phyloP scores from a whole-genome alignment of 2,113 vertebrate genomes.

The Atlantisia rogersi region DNA sequence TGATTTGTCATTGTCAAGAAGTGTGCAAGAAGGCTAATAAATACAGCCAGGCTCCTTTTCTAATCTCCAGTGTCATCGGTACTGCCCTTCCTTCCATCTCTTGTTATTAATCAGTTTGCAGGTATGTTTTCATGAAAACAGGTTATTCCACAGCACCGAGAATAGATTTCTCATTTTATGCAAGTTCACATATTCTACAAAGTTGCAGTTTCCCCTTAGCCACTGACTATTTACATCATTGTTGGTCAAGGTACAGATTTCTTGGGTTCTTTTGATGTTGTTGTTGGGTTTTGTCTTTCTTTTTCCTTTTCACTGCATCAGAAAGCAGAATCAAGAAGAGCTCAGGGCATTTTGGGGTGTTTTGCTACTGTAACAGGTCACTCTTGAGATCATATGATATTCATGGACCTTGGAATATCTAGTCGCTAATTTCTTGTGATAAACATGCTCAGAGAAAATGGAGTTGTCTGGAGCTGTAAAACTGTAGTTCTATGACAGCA shows the following conservation, averaged over 20 bases:
- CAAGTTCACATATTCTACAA: neutral
- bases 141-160: neutral
- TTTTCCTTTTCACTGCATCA: neutral
- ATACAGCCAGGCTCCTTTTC: neutral
- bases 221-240: neutral
- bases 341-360: neutral
- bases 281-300: too few species aligned
- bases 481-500: neutral
- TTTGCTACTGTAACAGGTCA: neutral
- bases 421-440: neutral
- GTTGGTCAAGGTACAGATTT: neutral
- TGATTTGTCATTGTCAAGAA: constrained; percentile 28
- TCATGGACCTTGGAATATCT: neutral
- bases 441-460: neutral
- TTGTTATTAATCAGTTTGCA: neutral
- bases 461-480: neutral
- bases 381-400: neutral
- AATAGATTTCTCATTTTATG: neutral
- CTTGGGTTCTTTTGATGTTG: neutral
- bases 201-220: neutral
- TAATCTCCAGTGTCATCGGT: neutral
- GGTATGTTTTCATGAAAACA: neutral
- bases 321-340: neutral
- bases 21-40: neutral
- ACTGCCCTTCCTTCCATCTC: neutral